phyloP scores from a whole-genome alignment of 2,113 vertebrate genomes.

The Arenaria interpres region DNA sequence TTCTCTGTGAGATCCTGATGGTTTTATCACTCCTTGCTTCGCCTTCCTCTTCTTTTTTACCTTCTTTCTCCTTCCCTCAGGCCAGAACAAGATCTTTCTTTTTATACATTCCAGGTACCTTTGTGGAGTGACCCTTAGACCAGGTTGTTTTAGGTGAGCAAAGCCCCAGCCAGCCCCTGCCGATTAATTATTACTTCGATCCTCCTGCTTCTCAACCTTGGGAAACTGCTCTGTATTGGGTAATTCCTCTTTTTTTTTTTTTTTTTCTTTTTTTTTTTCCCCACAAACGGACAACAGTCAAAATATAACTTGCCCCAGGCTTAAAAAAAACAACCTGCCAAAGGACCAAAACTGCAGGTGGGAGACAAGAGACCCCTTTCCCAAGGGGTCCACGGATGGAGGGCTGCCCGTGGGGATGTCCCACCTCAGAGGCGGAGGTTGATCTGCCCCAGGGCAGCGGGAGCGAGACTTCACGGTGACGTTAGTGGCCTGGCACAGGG shows the following conservation, averaged over 20 bases:
- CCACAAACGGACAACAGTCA: not conserved
- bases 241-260: not conserved
- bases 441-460: not conserved
- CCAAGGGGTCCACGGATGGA: accelerated
- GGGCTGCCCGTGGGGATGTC: not conserved
- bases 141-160: not conserved
- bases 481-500: slow-evolving; percentile 26
- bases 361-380: not conserved
- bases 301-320: not conserved
- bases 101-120: not conserved
- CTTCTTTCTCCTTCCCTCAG: not conserved
- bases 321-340: not conserved
- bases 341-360: no score
- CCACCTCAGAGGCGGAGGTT: not conserved
- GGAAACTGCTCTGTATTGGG: slow-evolving; percentile 3
- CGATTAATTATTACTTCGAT: slow-evolving; percentile 48
- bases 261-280: not conserved
- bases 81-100: not conserved
- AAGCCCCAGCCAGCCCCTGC: accelerated
- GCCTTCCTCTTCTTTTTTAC: not conserved
- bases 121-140: not conserved
- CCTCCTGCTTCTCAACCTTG: slow-evolving; percentile 4
- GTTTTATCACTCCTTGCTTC: not conserved
- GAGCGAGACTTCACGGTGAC: slow-evolving; percentile 5
- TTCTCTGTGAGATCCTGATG: not conserved